Conservation (phyloP, 2,888 invertebrate genomes). For the Thymelicus lineola region DNA sequence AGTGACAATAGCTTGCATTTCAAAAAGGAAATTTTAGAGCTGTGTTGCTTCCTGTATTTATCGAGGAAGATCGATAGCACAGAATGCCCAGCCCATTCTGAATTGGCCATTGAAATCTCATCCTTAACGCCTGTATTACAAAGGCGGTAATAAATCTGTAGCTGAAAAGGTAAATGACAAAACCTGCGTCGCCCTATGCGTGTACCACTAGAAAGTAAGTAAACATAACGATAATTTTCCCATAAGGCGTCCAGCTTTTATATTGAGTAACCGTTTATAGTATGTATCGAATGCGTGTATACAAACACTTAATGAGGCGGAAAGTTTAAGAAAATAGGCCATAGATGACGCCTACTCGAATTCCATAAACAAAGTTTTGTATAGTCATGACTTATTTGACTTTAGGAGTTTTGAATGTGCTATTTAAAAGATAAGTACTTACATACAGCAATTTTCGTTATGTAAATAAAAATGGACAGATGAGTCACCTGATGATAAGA, state of each 20-base stretch:
- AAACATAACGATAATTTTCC: slow-evolving; percentile 64
- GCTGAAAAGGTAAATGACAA: slow-evolving; percentile 36
- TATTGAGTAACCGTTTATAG: slow-evolving; percentile 72
- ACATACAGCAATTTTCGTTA: too few relatives aligned
- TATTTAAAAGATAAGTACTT: not conserved
- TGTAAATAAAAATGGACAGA: too few relatives aligned
- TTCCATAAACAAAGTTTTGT: slow-evolving; percentile 47
- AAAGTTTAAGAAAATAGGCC: slow-evolving; percentile 74
- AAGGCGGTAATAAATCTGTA: slow-evolving; percentile 28
- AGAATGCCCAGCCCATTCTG: not conserved
- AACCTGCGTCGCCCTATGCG: slow-evolving; percentile 40
- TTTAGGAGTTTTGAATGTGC: not conserved
- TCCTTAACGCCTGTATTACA: slow-evolving; percentile 27
- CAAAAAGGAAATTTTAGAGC: slow-evolving; percentile 32
- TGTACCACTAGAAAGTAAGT: slow-evolving; percentile 51
- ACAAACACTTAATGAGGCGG: slow-evolving; percentile 78
- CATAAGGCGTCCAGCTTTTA: slow-evolving; percentile 62
- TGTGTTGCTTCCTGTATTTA: slow-evolving; percentile 34
- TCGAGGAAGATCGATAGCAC: slow-evolving; percentile 20
- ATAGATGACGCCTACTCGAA: slow-evolving; percentile 67
- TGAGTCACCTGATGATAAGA: too few relatives aligned
- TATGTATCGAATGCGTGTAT: slow-evolving; percentile 69
- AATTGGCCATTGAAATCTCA: not conserved
- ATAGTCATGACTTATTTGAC: slow-evolving; percentile 1
- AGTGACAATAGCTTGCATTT: slow-evolving; percentile 29